Evolutionary conservation across 2,888 invertebrate species (phyloP).

Genomic region (Caenorhabditis sinica): DNA sequence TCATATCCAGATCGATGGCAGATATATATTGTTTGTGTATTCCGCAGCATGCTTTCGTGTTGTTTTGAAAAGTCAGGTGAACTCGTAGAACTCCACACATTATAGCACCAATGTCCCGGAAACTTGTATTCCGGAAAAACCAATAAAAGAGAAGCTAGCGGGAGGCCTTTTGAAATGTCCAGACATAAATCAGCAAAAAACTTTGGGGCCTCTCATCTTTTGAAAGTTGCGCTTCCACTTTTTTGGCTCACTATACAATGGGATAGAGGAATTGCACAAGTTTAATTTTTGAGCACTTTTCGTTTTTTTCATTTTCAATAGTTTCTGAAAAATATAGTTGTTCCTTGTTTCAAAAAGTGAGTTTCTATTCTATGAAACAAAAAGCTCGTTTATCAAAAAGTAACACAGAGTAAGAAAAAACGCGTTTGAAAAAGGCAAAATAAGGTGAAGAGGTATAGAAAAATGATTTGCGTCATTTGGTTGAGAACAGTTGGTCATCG

Average conservation of each 20-base stretch:
- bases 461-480: constrained; percentile 30
- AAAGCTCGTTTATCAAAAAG: constrained; percentile 29
- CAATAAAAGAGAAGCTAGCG: constrained; percentile 1
- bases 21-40: constrained; percentile 36
- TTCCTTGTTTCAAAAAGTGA: too few species aligned
- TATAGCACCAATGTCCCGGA: background rate
- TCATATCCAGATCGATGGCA: constrained; percentile 62
- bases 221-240: constrained; percentile 20
- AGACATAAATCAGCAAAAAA: constrained; percentile 58
- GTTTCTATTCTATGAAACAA: background rate
- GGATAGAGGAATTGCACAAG: too few species aligned
- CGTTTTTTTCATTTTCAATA: too few species aligned
- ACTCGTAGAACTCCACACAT: background rate
- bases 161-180: constrained; percentile 28
- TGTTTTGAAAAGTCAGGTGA: constrained; percentile 10
- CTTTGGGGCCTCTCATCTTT: constrained; percentile 44
- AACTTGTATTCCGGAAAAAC: constrained; percentile 11
- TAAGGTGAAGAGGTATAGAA: constrained; percentile 7
- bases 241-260: constrained; percentile 10
- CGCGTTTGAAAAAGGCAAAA: background rate
- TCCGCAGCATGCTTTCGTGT: background rate
- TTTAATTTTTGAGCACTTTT: too few species aligned
- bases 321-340: too few species aligned
- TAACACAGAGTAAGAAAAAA: background rate
- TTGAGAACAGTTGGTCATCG: constrained; percentile 42